These are phyloP conservation scores for Bos indicus DNA, from an alignment of 2,113 vertebrate species.

Conservation along the genomic window DNA sequence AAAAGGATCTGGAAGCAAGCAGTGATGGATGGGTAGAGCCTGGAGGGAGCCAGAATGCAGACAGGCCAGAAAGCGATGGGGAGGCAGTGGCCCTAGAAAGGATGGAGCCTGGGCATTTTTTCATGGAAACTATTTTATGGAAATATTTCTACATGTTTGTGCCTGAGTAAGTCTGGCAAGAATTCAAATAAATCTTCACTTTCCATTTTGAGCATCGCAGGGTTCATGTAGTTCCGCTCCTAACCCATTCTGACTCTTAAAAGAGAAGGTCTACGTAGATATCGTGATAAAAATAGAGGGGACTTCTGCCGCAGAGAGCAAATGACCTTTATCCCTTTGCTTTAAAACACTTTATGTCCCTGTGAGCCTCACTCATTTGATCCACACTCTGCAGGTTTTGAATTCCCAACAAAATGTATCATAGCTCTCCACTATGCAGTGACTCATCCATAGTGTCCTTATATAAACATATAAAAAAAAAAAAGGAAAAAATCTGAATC, in stretches of 20 bases:
- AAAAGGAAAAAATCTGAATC: neutral
- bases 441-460: slow-evolving; percentile 17
- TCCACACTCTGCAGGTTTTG: neutral
- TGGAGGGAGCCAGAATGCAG: no score
- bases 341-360: neutral
- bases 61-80: no score
- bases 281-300: neutral
- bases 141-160: neutral
- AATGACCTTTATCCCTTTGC: neutral
- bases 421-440: neutral
- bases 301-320: neutral
- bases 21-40: neutral
- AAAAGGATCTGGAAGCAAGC: neutral
- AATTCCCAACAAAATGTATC: slow-evolving; percentile 16
- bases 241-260: neutral
- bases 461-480: neutral
- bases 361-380: neutral
- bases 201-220: neutral
- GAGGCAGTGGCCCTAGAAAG: neutral
- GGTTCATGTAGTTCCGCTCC: neutral
- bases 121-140: neutral
- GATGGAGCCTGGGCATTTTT: neutral
- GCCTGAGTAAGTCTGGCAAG: neutral
- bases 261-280: neutral
- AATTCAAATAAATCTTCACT: neutral